Percentiles rank a stretch among this genome's conserved stretches.
These are phyloP conservation scores for Nylanderia fulva DNA, from an alignment of 1,140 invertebrate species.

Conservation along the genomic window DNA sequence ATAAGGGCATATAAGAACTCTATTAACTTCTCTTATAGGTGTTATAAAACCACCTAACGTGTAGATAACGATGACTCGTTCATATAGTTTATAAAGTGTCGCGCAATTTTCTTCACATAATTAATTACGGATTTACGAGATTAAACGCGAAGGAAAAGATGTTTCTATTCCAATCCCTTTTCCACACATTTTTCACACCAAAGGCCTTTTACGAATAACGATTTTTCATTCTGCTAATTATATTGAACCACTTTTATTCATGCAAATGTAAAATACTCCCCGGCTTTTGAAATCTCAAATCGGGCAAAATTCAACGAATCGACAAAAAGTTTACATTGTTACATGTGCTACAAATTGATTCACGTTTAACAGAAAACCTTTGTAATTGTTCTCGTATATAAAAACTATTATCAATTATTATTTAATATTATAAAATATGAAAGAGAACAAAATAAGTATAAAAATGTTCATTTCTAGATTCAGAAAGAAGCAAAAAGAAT, in stretches of 20 bases:
- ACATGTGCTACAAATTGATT: not conserved
- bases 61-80: constrained; percentile 21
- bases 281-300: not conserved
- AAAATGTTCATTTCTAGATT: not conserved
- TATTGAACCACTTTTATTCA: constrained; percentile 11
- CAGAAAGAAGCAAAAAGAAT: not conserved
- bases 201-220: not conserved
- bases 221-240: constrained; percentile 32
- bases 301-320: constrained; percentile 8
- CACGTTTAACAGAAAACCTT: not conserved
- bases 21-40: constrained; percentile 9
- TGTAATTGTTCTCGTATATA: not conserved
- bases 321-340: not conserved
- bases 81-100: not conserved
- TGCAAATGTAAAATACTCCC: not conserved
- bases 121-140: constrained; percentile 3
- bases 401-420: not conserved
- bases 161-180: not conserved
- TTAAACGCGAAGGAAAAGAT: not conserved
- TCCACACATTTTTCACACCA: constrained; percentile 7
- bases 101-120: not conserved
- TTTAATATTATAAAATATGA: not conserved
- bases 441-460: not conserved
- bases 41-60: not conserved
- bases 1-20: not conserved